Conservation (phyloP, 2,113 vertebrate species). For the Seriola rivoliana region DNA sequence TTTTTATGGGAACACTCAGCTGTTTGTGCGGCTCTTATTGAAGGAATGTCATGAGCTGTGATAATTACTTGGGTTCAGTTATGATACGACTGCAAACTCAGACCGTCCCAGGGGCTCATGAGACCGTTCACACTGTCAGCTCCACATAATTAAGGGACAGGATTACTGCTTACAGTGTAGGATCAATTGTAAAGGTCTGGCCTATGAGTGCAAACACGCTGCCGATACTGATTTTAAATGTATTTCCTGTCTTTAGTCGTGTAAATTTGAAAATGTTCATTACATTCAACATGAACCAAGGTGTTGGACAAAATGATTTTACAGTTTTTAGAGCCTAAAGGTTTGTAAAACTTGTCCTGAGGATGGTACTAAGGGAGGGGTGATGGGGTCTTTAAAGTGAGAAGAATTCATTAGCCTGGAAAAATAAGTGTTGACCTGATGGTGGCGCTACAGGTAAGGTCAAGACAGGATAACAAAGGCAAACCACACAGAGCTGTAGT, state of each 20-base stretch:
- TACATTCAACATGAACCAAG: not conserved
- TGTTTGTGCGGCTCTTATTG: not conserved
- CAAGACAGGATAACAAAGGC: too few relatives aligned
- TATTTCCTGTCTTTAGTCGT: not conserved
- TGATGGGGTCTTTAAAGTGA: not conserved
- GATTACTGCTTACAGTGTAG: not conserved
- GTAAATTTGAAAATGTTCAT: not conserved
- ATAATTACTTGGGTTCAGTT: not conserved
- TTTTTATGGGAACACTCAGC: slow-evolving; percentile 3
- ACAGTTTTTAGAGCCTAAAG: not conserved
- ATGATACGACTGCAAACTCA: not conserved
- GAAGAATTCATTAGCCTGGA: not conserved
- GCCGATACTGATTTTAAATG: not conserved
- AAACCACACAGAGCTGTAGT: too few relatives aligned
- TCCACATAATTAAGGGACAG: not conserved
- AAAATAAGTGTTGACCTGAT: not conserved
- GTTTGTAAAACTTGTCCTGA: not conserved
- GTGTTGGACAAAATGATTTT: too few relatives aligned
- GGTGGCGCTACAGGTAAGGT: too few relatives aligned
- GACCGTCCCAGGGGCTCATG: not conserved
- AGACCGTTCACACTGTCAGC: not conserved
- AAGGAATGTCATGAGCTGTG: not conserved
- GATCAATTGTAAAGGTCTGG: not conserved
- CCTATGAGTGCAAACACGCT: not conserved
- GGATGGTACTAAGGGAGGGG: too few relatives aligned